Evolutionary conservation across 2,797 vertebrate genomes (phyloP).

Genomic region (Leptatherina wallacei): DNA sequence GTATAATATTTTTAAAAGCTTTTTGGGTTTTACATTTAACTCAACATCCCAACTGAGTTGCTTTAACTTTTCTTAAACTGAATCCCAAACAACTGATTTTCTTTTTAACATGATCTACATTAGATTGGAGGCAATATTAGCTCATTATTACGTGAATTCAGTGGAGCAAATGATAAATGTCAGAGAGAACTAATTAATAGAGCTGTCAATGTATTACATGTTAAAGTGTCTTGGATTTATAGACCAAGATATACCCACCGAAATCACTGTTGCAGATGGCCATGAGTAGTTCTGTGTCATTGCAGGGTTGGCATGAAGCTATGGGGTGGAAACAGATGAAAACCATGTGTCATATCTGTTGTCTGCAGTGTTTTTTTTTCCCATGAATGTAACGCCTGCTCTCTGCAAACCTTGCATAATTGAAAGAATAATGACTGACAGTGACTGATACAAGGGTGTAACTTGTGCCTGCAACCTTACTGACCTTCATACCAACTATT

Average conservation of each 20-base stretch:
- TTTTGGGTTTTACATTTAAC: not conserved
- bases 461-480: conserved; percentile 4
- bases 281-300: conserved; percentile 83
- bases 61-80: not conserved
- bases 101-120: no score
- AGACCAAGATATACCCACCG: conserved; percentile 72
- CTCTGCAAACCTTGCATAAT: not conserved
- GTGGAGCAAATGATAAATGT: not conserved
- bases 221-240: not conserved
- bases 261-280: conserved; percentile 89
- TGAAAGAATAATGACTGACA: conserved; percentile 9
- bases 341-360: not conserved
- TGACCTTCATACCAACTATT: conserved; percentile 27
- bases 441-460: conserved; percentile 16
- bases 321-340: conserved; percentile 21
- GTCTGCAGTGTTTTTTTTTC: not conserved
- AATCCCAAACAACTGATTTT: not conserved
- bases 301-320: conserved; percentile 86
- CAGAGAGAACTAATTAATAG: not conserved
- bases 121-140: no score
- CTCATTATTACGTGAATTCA: not conserved
- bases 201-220: not conserved
- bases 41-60: not conserved
- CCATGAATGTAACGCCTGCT: not conserved
- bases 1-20: not conserved